phyloP scores from a whole-genome alignment of 2,888 invertebrate species.

The Brenthis ino region DNA sequence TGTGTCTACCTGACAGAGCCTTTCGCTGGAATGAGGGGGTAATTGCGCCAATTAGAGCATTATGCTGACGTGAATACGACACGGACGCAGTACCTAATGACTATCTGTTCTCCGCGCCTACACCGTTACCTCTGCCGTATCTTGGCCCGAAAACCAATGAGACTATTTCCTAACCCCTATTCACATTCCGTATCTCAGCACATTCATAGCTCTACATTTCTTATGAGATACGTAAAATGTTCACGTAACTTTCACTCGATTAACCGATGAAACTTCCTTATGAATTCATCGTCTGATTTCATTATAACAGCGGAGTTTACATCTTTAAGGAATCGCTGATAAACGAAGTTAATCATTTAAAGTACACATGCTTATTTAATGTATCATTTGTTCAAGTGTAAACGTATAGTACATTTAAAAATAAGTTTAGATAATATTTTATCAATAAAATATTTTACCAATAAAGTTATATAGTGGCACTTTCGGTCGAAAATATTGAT shows the following conservation, averaged over 20 bases:
- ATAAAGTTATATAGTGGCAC: background rate
- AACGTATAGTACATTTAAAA: background rate
- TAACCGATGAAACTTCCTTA: conserved; percentile 66
- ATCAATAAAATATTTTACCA: background rate
- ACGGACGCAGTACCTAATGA: conserved; percentile 75
- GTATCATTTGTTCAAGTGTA: background rate
- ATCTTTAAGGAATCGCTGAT: conserved; percentile 30
- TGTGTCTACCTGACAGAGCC: conserved; percentile 75
- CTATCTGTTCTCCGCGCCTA: conserved; percentile 62
- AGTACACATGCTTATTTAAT: background rate
- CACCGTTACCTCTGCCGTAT: conserved; percentile 44
- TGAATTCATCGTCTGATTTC: conserved; percentile 66
- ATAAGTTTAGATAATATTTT: background rate
- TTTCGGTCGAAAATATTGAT: conserved; percentile 19
- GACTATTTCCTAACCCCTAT: conserved; percentile 65
- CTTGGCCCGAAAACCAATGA: conserved; percentile 59
- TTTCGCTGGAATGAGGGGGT: conserved; percentile 71
- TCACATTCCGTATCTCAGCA: conserved; percentile 68
- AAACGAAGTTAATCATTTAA: conserved; percentile 1
- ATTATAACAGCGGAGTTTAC: conserved; percentile 57
- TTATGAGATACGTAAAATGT: conserved; percentile 67
- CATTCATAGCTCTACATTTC: conserved; percentile 66
- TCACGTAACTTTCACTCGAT: conserved; percentile 76
- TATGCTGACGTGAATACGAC: conserved; percentile 81
- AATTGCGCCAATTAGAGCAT: conserved; percentile 82